These are phyloP conservation scores for Chirona hameri DNA, from an alignment of 2,888 invertebrate species.

Conservation along the genomic window DNA sequence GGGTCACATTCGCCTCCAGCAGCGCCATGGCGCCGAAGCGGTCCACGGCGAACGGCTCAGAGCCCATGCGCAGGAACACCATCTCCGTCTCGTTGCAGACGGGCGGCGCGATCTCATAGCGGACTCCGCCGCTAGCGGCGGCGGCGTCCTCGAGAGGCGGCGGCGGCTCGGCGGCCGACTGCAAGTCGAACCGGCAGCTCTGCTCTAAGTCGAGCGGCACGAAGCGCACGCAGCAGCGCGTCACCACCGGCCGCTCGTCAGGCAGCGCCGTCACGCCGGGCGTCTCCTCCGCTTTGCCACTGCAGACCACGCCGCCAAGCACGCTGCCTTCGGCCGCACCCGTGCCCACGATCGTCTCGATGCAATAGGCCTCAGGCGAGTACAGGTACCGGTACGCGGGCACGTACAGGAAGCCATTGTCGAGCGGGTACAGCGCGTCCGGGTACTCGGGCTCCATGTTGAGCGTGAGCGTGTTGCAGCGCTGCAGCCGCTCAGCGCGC, in stretches of 20 bases:
- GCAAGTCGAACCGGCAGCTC: not conserved
- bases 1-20: not conserved
- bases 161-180: not conserved
- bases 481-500: conserved; percentile 33
- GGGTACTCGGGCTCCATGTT: conserved; percentile 33
- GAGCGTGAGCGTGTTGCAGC: conserved; percentile 33
- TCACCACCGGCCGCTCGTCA: not conserved
- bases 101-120: not conserved
- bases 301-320: not conserved
- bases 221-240: not conserved
- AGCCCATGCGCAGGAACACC: not conserved
- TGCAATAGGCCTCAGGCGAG: conserved; percentile 37
- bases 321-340: not conserved
- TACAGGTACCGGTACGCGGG: conserved; percentile 36
- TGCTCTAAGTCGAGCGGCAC: not conserved
- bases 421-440: conserved; percentile 35
- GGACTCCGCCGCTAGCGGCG: not conserved
- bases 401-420: conserved; percentile 37
- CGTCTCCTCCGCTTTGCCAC: not conserved
- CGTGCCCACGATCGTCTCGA: conserved; percentile 36
- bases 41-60: not conserved
- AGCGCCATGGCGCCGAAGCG: not conserved
- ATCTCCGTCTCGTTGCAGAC: not conserved
- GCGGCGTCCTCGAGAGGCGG: not conserved
- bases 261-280: not conserved